Evolutionary conservation across 2,113 vertebrate species (phyloP).

Genomic region (Bothrops jararaca): DNA sequence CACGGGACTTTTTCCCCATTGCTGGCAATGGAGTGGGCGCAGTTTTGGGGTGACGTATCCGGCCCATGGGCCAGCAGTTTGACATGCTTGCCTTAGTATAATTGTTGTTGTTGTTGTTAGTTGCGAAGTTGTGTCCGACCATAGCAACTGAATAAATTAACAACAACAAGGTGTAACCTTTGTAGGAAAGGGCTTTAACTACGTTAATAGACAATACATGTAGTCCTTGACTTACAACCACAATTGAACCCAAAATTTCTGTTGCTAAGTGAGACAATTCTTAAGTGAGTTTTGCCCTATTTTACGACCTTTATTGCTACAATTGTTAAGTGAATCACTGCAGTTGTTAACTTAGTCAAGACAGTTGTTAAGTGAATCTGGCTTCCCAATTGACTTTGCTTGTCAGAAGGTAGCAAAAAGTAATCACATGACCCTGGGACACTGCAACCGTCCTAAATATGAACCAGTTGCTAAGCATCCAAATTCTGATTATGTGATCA

Average conservation of each 20-base stretch:
- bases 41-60: too few species aligned
- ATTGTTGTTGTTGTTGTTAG: background rate
- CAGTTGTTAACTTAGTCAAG: background rate
- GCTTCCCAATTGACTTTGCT: background rate
- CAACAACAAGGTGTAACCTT: background rate
- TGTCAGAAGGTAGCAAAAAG: background rate
- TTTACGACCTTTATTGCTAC: background rate
- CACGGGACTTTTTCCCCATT: too few species aligned
- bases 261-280: background rate
- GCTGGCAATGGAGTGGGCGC: too few species aligned
- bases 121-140: too few species aligned
- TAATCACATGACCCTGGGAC: background rate
- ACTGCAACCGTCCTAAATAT: background rate
- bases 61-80: too few species aligned
- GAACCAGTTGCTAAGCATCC: background rate
- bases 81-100: background rate
- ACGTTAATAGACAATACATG: background rate
- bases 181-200: background rate
- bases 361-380: background rate
- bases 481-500: background rate
- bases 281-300: background rate
- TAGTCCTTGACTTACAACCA: background rate
- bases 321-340: background rate
- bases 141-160: background rate
- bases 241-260: background rate